A percentile compares a stretch with the other conserved stretches of the same genome.
phyloP scores from a whole-genome alignment of 2,113 vertebrate species.

The Centropristis striata region DNA sequence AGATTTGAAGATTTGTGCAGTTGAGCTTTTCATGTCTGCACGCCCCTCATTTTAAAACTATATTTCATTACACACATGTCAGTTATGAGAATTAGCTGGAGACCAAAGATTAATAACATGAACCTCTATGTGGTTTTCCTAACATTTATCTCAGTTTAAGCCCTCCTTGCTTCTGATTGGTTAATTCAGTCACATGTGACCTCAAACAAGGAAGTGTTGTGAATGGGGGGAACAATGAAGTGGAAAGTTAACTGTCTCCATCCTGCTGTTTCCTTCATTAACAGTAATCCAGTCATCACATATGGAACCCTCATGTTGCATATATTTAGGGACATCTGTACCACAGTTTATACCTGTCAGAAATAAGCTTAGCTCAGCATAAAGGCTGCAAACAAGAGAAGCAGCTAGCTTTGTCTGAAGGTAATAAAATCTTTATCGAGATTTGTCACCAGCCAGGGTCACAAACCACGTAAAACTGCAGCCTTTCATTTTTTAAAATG shows the following conservation, averaged over 20 bases:
- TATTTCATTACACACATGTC: background rate
- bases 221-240: background rate
- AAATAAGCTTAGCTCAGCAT: background rate
- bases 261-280: background rate
- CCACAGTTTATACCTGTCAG: background rate
- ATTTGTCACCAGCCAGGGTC: too few relatives aligned
- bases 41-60: background rate
- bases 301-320: background rate
- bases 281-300: background rate
- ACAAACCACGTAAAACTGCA: too few relatives aligned
- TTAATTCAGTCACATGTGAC: background rate
- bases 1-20: constrained; percentile 6
- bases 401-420: background rate
- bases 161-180: background rate
- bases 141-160: background rate
- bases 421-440: background rate
- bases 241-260: background rate
- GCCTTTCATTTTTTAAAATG: too few relatives aligned
- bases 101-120: background rate
- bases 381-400: background rate
- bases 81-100: background rate
- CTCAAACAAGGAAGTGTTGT: background rate
- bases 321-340: background rate
- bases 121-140: background rate
- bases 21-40: background rate